Evolutionary conservation across 2,797 vertebrate genomes (phyloP).

Genomic region (Eulemur coronatus): DNA sequence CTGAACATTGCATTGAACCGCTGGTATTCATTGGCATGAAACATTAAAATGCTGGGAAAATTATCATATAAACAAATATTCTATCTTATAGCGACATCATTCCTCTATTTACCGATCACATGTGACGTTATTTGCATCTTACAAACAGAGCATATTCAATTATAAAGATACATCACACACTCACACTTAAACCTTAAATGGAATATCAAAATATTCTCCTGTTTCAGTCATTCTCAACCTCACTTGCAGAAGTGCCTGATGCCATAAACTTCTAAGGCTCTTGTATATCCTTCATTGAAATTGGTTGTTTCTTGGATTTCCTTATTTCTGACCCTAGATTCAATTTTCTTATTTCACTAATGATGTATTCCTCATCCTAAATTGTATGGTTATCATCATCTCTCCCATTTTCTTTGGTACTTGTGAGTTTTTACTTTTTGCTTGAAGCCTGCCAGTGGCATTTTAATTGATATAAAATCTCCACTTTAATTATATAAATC

Average conservation of each 20-base stretch:
- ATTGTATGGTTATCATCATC: neutral
- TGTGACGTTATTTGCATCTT: neutral
- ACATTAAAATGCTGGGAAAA: neutral
- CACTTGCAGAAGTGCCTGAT: neutral
- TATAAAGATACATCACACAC: neutral
- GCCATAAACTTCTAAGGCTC: neutral
- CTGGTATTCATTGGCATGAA: neutral
- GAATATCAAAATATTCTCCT: neutral
- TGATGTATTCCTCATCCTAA: neutral
- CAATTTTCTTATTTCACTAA: neutral
- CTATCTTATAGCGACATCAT: neutral
- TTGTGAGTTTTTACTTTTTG: neutral
- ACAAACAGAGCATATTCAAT: neutral
- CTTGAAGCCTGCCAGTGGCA: neutral
- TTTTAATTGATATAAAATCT: neutral
- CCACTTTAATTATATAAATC: neutral
- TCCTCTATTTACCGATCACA: neutral
- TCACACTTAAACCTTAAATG: neutral
- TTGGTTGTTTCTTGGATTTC: neutral
- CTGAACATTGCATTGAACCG: neutral
- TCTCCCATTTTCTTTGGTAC: neutral
- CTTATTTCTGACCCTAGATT: neutral
- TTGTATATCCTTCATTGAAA: neutral
- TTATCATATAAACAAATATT: neutral
- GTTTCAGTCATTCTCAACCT: neutral